These are phyloP conservation scores for Pseudopodoces humilis DNA, from an alignment of 2,113 vertebrate genomes.

Conservation along the genomic window DNA sequence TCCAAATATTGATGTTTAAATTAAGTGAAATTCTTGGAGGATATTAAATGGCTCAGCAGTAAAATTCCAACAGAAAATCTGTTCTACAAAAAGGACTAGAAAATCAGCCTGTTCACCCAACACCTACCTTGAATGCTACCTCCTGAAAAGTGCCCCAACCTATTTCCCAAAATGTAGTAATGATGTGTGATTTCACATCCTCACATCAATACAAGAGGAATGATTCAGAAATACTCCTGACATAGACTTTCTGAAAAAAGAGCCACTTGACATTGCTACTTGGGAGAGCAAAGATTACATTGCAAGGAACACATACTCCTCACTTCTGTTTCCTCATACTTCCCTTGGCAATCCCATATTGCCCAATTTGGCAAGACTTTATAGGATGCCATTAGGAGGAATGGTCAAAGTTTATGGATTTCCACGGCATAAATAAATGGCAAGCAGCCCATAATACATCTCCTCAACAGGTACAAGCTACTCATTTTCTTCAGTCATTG, in stretches of 20 bases:
- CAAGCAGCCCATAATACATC: background rate
- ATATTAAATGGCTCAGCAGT: background rate
- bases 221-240: background rate
- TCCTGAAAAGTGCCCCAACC: background rate
- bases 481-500: background rate
- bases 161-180: background rate
- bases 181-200: background rate
- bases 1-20: background rate
- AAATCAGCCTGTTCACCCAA: background rate
- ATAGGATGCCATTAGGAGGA: background rate
- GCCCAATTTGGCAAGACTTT: background rate
- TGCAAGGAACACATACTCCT: background rate
- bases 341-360: background rate
- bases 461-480: background rate
- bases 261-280: background rate
- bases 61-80: background rate
- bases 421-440: background rate
- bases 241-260: background rate
- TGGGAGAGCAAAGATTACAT: background rate
- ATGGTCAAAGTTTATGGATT: background rate
- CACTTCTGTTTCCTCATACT: rapidly evolving
- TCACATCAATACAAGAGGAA: background rate
- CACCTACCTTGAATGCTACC: background rate
- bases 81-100: background rate
- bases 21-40: background rate